Base-by-base conservation (phyloP, 1,140 invertebrate genomes). In the Sycophaga agraensis region DNA sequence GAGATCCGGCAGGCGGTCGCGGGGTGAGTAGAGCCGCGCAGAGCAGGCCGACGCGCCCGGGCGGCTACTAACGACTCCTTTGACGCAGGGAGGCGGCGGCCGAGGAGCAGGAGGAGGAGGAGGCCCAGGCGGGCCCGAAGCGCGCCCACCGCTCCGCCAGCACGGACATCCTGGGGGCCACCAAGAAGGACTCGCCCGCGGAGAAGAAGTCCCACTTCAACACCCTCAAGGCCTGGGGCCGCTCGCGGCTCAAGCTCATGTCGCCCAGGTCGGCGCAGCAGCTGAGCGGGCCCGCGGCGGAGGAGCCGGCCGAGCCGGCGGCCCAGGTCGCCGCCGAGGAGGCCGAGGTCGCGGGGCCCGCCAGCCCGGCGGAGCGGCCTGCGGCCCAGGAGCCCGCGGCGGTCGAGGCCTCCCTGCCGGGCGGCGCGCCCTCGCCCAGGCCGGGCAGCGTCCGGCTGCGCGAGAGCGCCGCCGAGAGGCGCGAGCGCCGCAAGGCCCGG, bases 141-240 rank as follows among this genome's bases (percentile, higher is more conserved):
- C 82, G 88, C 70, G 73, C 90, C 82, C 77, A 90, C 83, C 77
- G 89, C 85, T 82, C 83, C 84, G 73, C 85, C 84, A 83, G 87
- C 82, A 86, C 79, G 31, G 72, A 79, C 69, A 68, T 81, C 45
- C 66, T 77, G 35, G 72, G 68, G 50, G 24, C 3, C 1, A 69
- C 71, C 14, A 84, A 83, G 53, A 82, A 86, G 75, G 82, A 88
- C 67, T 81, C 84, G 62, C 76, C 84, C 21, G 76, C 73, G 28
- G 86, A 87, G 67, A 90, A 89, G 74, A 84, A 87, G 66, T 90
- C 89, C 28, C 88, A 91, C 67, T 89, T 93, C 67, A 91, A 91
- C 75, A 88, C 86, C 11, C 76, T 93, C 37, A 91, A 91, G 73
- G 87, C 91, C 73, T 93, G 91, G 91, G 90, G 90, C 21, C 87